phyloP scores from a whole-genome alignment of 2,113 vertebrate species.

The Megaceryle torquata region DNA sequence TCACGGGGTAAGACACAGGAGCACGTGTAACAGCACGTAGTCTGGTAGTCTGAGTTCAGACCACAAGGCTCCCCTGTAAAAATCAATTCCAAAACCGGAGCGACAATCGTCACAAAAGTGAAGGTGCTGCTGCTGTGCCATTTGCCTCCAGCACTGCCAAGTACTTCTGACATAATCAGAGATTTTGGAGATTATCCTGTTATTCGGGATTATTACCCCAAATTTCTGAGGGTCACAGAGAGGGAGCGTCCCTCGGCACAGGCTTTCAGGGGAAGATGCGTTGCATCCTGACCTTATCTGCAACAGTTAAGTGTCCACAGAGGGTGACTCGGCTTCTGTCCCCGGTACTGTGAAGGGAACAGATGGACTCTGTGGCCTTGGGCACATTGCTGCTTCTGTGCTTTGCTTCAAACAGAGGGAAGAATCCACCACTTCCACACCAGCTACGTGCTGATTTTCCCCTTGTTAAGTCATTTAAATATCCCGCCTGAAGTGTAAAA shows the following conservation, averaged over 20 bases:
- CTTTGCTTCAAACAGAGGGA: not conserved
- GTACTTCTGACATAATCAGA: not conserved
- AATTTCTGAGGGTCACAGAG: not conserved
- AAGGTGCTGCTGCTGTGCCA: not conserved
- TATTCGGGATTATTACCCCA: not conserved
- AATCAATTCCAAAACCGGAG: not conserved
- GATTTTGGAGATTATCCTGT: not conserved
- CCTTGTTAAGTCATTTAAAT: slow-evolving; percentile 7
- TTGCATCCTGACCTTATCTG: not conserved
- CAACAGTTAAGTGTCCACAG: not conserved
- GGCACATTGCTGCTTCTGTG: not conserved
- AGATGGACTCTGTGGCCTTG: not conserved
- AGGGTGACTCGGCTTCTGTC: not conserved
- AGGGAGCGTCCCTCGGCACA: not conserved
- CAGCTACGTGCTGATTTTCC: not conserved
- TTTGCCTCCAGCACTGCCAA: not conserved
- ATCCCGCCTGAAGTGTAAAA: slow-evolving; percentile 16
- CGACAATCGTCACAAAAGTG: not conserved
- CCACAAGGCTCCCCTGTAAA: not conserved
- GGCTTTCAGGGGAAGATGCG: not conserved
- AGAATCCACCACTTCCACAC: not conserved
- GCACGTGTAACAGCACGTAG: rapidly evolving
- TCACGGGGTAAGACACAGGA: not conserved
- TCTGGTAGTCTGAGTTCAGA: not conserved
- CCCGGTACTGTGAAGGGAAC: not conserved